Conservation (phyloP, 1,140 invertebrate species). For the Cephus cinctus region DNA sequence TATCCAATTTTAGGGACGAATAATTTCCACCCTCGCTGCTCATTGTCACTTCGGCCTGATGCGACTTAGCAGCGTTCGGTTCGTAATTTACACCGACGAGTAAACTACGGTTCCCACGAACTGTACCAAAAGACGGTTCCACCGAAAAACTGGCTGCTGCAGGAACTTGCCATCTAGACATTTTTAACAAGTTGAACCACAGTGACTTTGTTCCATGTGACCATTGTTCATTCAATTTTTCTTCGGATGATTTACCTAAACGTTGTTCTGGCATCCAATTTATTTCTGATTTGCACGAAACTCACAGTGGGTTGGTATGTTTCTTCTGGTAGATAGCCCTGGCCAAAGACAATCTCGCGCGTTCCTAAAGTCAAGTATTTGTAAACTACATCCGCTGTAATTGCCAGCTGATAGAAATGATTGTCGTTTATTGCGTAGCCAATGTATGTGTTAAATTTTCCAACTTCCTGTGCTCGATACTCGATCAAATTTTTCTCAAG, state of each 20-base stretch:
- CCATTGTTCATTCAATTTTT: too few relatives aligned
- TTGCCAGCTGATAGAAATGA: conserved; percentile 30
- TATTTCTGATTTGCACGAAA: conserved; percentile 21
- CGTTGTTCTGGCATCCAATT: conserved; percentile 13
- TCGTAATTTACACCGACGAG: conserved; percentile 19
- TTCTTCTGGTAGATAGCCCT: conserved; percentile 17
- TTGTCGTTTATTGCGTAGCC: conserved; percentile 39
- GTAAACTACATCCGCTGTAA: conserved; percentile 29
- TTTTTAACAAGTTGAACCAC: background rate
- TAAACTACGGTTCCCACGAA: conserved; percentile 22
- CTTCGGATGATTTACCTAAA: conserved; percentile 18
- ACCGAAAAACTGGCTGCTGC: conserved; percentile 18
- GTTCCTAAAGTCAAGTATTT: conserved; percentile 26
- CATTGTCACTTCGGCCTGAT: conserved; percentile 11
- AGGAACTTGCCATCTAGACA: conserved; percentile 26
- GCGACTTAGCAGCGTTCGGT: conserved; percentile 1
- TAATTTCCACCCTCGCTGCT: conserved; percentile 17
- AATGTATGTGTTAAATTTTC: conserved; percentile 27
- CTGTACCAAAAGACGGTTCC: conserved; percentile 22
- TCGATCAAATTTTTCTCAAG: conserved; percentile 17
- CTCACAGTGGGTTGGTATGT: conserved; percentile 15
- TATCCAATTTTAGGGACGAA: conserved; percentile 6
- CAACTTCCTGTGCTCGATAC: conserved; percentile 15
- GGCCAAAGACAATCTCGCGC: conserved; percentile 15
- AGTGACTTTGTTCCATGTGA: too few relatives aligned